phyloP scores from a whole-genome alignment of 2,113 vertebrate genomes.

The Bubo scandiacus region DNA sequence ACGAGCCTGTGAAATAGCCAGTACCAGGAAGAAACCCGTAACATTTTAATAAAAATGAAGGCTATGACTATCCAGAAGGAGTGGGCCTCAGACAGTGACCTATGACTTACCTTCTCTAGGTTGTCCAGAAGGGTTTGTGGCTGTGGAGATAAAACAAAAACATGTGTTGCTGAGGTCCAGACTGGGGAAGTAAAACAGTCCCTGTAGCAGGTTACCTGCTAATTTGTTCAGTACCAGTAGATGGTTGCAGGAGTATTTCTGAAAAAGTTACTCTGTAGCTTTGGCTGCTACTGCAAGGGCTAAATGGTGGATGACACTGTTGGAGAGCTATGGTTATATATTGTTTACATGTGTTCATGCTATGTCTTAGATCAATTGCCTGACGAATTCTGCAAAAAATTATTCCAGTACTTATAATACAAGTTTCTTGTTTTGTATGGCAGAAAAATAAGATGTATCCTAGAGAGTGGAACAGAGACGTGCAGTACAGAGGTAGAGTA shows the following conservation, averaged over 20 bases:
- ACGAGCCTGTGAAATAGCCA: not conserved
- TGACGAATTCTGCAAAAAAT: not conserved
- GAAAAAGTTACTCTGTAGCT: not conserved
- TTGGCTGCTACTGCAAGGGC: not conserved
- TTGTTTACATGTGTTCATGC: not conserved
- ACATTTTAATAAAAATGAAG: not conserved
- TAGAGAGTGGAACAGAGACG: constrained; percentile 93
- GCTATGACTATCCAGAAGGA: not conserved
- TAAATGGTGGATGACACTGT: not conserved
- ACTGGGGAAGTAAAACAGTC: not conserved
- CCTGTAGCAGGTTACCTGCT: not conserved
- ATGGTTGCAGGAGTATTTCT: not conserved
- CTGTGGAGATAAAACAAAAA: not conserved
- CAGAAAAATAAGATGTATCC: constrained; percentile 93
- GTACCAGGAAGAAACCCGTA: not conserved
- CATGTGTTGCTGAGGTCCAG: not conserved
- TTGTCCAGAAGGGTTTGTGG: not conserved
- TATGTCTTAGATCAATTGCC: not conserved
- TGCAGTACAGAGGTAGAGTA: constrained; percentile 90
- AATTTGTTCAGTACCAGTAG: not conserved
- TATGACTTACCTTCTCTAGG: not conserved
- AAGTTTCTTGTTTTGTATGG: not conserved
- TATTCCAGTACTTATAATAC: not conserved
- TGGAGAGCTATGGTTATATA: rapidly evolving
- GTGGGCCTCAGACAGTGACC: not conserved